phyloP scores from a whole-genome alignment of 1,140 invertebrate genomes.

The Lepidurus arcticus region DNA sequence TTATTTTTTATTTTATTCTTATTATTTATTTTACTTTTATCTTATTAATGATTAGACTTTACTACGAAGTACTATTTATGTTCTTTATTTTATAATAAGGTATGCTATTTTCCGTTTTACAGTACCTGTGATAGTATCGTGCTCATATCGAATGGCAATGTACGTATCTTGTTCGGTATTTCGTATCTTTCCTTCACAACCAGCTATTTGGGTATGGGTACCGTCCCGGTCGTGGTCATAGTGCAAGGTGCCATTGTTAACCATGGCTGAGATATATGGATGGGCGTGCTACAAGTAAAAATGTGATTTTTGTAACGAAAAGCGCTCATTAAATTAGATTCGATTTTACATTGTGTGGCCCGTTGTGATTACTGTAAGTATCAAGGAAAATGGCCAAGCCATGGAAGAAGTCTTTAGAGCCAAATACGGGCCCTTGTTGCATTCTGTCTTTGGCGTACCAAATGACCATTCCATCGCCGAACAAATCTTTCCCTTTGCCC shows the following conservation, averaged over 20 bases:
- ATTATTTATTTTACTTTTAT: no score
- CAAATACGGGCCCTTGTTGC: constrained; percentile 83
- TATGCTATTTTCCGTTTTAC: background rate
- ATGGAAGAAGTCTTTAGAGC: constrained; percentile 84
- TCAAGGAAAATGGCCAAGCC: constrained; percentile 93
- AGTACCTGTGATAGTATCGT: constrained; percentile 74
- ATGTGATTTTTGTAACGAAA: constrained; percentile 6
- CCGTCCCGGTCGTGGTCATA: constrained; percentile 99
- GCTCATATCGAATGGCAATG: constrained; percentile 83
- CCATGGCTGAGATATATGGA: constrained; percentile 97
- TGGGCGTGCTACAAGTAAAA: constrained; percentile 77
- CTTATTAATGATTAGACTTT: no score
- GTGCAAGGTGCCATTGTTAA: constrained; percentile 89
- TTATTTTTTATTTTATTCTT: no score
- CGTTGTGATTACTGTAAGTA: constrained; percentile 99
- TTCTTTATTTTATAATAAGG: no score
- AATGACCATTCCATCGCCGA: constrained; percentile 94
- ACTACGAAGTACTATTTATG: no score
- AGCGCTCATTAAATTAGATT: constrained; percentile 33
- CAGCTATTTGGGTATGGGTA: constrained; percentile 91
- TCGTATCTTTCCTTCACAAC: constrained; percentile 88
- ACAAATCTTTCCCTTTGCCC: constrained; percentile 89
- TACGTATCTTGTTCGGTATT: constrained; percentile 89
- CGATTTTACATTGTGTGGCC: constrained; percentile 76
- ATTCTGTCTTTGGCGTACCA: constrained; percentile 95